Percentiles rank a stretch among this genome's conserved stretches.
Conservation (phyloP, 2,113 vertebrate species). For the Petaurus breviceps region DNA sequence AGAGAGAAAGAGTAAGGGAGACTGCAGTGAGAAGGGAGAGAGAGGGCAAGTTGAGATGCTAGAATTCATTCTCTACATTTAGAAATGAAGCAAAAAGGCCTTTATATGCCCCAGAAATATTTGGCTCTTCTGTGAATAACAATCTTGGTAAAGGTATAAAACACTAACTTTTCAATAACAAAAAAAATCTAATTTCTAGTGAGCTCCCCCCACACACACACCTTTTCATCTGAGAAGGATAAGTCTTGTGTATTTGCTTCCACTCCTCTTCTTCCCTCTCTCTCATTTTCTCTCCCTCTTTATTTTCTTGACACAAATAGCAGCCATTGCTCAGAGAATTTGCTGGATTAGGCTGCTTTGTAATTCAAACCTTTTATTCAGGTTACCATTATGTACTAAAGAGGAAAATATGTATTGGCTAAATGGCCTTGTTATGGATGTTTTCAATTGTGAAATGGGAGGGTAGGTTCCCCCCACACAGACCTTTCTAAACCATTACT, state of each 20-base stretch:
- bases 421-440: conserved; percentile 77
- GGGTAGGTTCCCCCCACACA: not conserved
- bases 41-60: conserved; percentile 23
- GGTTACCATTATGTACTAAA: conserved; percentile 84
- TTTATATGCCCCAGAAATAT: conserved; percentile 50
- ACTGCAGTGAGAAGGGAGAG: conserved; percentile 31
- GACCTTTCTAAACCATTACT: conserved; percentile 58
- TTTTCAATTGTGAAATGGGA: conserved; percentile 58
- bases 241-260: conserved; percentile 56
- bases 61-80: conserved; percentile 33
- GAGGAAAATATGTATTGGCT: conserved; percentile 85
- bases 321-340: conserved; percentile 84
- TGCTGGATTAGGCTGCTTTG: conserved; percentile 83
- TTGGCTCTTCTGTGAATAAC: conserved; percentile 47
- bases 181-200: conserved; percentile 77
- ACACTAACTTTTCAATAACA: conserved; percentile 70
- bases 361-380: conserved; percentile 88
- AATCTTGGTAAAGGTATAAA: conserved; percentile 74
- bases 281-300: conserved; percentile 78
- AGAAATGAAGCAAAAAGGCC: conserved; percentile 40
- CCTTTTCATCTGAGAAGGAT: conserved; percentile 68
- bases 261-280: conserved; percentile 53
- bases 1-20: not conserved
- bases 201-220: not conserved
- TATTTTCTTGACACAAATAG: conserved; percentile 88